phyloP scores from a whole-genome alignment of 1,140 invertebrate genomes.

The Calosoma granatense region DNA sequence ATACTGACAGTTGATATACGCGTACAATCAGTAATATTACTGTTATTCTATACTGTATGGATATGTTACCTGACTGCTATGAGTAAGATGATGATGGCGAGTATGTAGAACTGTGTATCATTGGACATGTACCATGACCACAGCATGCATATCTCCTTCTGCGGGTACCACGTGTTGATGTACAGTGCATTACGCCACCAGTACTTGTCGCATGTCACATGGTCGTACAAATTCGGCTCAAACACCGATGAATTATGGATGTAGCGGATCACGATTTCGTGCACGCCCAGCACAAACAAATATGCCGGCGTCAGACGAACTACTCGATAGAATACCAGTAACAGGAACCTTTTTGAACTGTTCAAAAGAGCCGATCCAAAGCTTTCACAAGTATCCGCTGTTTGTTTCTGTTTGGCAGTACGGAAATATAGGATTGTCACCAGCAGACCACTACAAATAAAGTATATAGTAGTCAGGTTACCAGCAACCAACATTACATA shows the following conservation, averaged over 20 bases:
- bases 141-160: slow-evolving; percentile 73
- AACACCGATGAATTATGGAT: slow-evolving; percentile 59
- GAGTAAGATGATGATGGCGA: slow-evolving; percentile 59
- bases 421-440: slow-evolving; percentile 64
- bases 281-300: slow-evolving; percentile 63
- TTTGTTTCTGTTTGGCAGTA: slow-evolving; percentile 36
- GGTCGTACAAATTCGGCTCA: slow-evolving; percentile 59
- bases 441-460: slow-evolving; percentile 56
- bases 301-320: slow-evolving; percentile 71
- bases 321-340: slow-evolving; percentile 54
- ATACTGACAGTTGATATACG: too few relatives aligned
- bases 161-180: slow-evolving; percentile 69
- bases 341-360: slow-evolving; percentile 36
- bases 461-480: too few relatives aligned
- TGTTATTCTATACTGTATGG: neutral
- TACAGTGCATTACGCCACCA: slow-evolving; percentile 79
- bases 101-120: slow-evolving; percentile 80
- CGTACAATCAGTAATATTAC: neutral
- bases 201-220: slow-evolving; percentile 61
- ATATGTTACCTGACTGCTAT: slow-evolving; percentile 62
- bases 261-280: slow-evolving; percentile 58
- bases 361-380: slow-evolving; percentile 25
- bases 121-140: slow-evolving; percentile 90
- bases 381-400: slow-evolving; percentile 20
- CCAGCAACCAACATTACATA: too few relatives aligned